A percentile compares a stretch with the other conserved stretches of the same genome.
Conservation (phyloP, 2,113 vertebrate genomes). For the Pteronura brasiliensis region DNA sequence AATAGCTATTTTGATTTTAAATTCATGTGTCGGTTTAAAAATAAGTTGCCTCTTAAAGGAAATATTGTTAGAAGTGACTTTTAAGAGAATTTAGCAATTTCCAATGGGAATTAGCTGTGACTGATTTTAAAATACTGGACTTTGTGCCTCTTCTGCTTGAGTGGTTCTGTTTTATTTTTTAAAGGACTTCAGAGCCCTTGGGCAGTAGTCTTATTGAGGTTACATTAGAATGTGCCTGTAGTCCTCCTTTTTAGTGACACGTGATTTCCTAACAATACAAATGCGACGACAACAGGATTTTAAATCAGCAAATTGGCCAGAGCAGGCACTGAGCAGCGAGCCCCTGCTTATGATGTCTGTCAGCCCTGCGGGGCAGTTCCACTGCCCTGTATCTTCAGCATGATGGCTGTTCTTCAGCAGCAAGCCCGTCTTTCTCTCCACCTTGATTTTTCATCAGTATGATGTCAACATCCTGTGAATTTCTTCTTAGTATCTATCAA, state of each 20-base stretch:
- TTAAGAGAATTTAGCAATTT: neutral
- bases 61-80: neutral
- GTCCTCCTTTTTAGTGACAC: neutral
- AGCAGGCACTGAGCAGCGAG: neutral
- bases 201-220: neutral
- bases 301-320: neutral
- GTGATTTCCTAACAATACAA: neutral
- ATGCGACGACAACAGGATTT: neutral
- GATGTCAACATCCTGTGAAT: neutral
- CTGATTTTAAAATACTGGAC: neutral
- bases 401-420: neutral
- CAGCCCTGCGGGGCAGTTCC: too few relatives aligned
- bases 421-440: too few relatives aligned
- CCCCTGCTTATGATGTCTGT: fast-evolving
- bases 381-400: fast-evolving
- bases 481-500: neutral
- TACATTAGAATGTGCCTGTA: neutral
- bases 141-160: neutral
- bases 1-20: neutral
- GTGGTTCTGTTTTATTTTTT: neutral
- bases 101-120: neutral
- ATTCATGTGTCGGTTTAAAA: constrained; percentile 4
- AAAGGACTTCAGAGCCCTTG: neutral
- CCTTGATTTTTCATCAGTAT: neutral
- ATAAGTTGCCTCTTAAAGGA: constrained; percentile 15